Base-by-base conservation (phyloP, 2,888 invertebrate species). In the Drosophila pseudotalamancana region DNA sequence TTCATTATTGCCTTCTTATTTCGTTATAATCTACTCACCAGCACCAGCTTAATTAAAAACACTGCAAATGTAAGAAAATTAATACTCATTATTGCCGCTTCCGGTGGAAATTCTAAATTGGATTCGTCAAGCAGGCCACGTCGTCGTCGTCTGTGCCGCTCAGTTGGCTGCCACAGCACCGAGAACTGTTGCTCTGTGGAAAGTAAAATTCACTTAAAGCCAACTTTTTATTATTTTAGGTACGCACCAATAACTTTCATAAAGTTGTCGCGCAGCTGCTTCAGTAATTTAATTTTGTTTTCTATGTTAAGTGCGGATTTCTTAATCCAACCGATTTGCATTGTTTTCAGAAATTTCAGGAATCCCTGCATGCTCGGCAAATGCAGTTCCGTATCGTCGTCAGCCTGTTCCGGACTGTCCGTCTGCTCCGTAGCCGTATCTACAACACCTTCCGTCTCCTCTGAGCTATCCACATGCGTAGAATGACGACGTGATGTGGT, bases 41-140 rank as follows among this genome's bases (percentile, higher is more conserved):
- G 92, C 29, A 97, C 95, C 29, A 97, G 92, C 92, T 96, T 96
- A 48, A 97, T 95, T 54, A 97, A 93, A 88, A 96, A 97, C 5
- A 96, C 96, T 0, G 96, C 96, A 90, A 97, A 96, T 0, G 96
- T 96, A 8, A 97, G 92, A 89, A 97, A 96, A 18, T 96, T 95
- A 72, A 97, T 95, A 31, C 96, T 95, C 94, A 97, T 94, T 48
- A 97, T 92, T 0, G 97, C 95, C 40, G 95, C 95, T 91, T 96
- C 96, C 4, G 96, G 96, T 9, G 96, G 96, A 89, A 96, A 96
- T 72, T 95, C 95, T 77, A 96, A 92, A 74, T 93, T 93, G 1
- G 94, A 93, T 8, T 94, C 93, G 19, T 91, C 90, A 29, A 91
- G 62, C 43, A 90, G 51, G 31, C 90, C 89, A 39, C 80, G 90